Conservation (phyloP, 2,113 vertebrate genomes). For the Echinops telfairi region DNA sequence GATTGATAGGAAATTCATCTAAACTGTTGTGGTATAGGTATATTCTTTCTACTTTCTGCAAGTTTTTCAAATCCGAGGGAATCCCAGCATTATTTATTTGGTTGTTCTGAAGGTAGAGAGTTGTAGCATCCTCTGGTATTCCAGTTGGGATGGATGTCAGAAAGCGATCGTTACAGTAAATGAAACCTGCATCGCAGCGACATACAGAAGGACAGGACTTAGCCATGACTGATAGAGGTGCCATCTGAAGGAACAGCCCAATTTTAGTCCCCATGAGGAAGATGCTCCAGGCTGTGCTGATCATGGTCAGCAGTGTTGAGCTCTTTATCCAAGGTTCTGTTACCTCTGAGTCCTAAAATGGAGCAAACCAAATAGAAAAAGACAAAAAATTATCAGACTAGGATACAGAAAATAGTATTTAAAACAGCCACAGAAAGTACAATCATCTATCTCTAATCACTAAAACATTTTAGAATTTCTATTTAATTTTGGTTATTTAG, state of each 20-base stretch:
- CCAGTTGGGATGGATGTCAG: constrained; percentile 97
- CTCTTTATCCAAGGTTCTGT: constrained; percentile 87
- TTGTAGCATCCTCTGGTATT: constrained; percentile 97
- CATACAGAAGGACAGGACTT: constrained; percentile 95
- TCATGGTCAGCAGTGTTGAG: constrained; percentile 93
- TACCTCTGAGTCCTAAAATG: constrained; percentile 90
- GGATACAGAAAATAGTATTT: constrained; percentile 66
- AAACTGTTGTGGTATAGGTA: constrained; percentile 98
- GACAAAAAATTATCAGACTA: constrained; percentile 79
- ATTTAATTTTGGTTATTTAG: neutral
- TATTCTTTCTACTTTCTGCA: constrained; percentile 96
- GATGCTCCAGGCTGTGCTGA: constrained; percentile 94
- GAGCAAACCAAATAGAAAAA: constrained; percentile 56
- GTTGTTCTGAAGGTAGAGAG: constrained; percentile 99
- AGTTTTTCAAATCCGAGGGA: constrained; percentile 94
- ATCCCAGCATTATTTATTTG: constrained; percentile 98
- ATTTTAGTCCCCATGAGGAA: constrained; percentile 95
- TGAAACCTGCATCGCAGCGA: constrained; percentile 98
- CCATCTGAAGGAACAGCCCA: constrained; percentile 94
- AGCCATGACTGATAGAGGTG: constrained; percentile 91
- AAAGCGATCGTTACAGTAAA: constrained; percentile 99
- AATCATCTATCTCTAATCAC: neutral
- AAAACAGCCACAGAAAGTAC: constrained; percentile 46
- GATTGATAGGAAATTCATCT: constrained; percentile 98
- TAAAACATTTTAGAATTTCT: constrained; percentile 9